Evolutionary conservation across 1,140 invertebrate genomes (phyloP).

Genomic region (Aphelenchoides avenae): DNA sequence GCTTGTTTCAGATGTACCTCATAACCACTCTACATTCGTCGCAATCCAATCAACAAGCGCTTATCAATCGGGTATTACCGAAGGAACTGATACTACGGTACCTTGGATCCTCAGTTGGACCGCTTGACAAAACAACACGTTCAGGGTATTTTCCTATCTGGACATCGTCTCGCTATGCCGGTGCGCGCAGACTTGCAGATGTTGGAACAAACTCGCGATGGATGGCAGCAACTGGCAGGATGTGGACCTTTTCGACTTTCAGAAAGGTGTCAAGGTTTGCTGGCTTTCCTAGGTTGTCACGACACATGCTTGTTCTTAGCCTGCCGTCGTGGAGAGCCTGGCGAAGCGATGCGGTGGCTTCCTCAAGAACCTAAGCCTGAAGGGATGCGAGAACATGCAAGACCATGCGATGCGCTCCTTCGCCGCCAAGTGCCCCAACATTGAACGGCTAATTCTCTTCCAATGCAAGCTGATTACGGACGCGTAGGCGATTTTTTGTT

Average conservation of each 20-base stretch:
- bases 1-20: constrained; percentile 55
- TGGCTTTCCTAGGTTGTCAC: not conserved
- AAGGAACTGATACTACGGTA: constrained; percentile 57
- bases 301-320: constrained; percentile 65
- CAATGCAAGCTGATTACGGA: constrained; percentile 95
- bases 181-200: constrained; percentile 85
- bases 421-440: constrained; percentile 83
- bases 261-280: constrained; percentile 86
- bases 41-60: constrained; percentile 31
- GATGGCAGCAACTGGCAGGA: constrained; percentile 99
- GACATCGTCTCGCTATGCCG: constrained; percentile 94
- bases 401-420: constrained; percentile 83
- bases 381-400: constrained; percentile 90
- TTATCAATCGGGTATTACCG: constrained; percentile 55
- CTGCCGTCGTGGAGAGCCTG: constrained; percentile 94
- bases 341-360: constrained; percentile 94
- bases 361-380: constrained; percentile 81
- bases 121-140: no score
- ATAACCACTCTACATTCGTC: constrained; percentile 53
- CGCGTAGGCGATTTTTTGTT: constrained; percentile 64
- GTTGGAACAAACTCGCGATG: constrained; percentile 92
- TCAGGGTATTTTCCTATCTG: constrained; percentile 89
- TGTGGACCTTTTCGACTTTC: constrained; percentile 96
- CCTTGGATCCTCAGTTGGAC: no score
- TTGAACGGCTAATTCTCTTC: constrained; percentile 89